These are phyloP conservation scores for Bovichtus diacanthus DNA, from an alignment of 2,797 vertebrate genomes.

Conservation along the genomic window DNA sequence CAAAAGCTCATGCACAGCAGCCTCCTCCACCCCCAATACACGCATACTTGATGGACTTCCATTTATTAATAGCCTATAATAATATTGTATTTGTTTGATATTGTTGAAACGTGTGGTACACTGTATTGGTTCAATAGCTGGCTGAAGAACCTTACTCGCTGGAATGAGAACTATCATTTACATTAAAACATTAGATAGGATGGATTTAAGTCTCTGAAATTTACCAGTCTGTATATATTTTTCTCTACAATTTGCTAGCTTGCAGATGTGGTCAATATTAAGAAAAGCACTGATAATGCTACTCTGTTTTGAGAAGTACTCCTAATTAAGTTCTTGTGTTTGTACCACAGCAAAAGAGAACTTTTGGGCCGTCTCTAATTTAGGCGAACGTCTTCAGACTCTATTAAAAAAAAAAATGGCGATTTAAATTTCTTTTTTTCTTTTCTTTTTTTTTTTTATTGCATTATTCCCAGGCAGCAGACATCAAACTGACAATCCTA, in stretches of 20 bases:
- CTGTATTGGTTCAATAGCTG: slow-evolving; percentile 70
- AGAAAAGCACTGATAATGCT: slow-evolving; percentile 60
- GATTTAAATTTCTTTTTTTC: slow-evolving; percentile 11
- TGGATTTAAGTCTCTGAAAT: slow-evolving; percentile 51
- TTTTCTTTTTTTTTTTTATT: slow-evolving; percentile 27
- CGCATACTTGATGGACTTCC: slow-evolving; percentile 70
- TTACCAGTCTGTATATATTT: slow-evolving; percentile 68
- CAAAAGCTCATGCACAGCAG: slow-evolving; percentile 57
- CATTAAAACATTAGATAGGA: slow-evolving; percentile 56
- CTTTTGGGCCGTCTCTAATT: slow-evolving; percentile 46
- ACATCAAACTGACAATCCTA: slow-evolving; percentile 73
- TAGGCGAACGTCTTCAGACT: slow-evolving; percentile 47
- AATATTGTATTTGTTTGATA: slow-evolving; percentile 75
- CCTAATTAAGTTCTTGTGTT: slow-evolving; percentile 64
- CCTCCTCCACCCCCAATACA: slow-evolving; percentile 45
- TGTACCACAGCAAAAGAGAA: slow-evolving; percentile 61
- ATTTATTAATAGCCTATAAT: slow-evolving; percentile 74
- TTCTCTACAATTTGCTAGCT: slow-evolving; percentile 70
- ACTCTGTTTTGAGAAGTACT: slow-evolving; percentile 62
- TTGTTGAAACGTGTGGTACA: slow-evolving; percentile 70
- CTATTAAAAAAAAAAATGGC: slow-evolving; percentile 41
- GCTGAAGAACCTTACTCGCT: slow-evolving; percentile 73
- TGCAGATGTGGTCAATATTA: slow-evolving; percentile 68
- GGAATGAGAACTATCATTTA: slow-evolving; percentile 68
- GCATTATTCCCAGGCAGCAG: slow-evolving; percentile 60